Base-by-base conservation (phyloP, 2,888 invertebrate genomes). In the Tetragnatha montana region DNA sequence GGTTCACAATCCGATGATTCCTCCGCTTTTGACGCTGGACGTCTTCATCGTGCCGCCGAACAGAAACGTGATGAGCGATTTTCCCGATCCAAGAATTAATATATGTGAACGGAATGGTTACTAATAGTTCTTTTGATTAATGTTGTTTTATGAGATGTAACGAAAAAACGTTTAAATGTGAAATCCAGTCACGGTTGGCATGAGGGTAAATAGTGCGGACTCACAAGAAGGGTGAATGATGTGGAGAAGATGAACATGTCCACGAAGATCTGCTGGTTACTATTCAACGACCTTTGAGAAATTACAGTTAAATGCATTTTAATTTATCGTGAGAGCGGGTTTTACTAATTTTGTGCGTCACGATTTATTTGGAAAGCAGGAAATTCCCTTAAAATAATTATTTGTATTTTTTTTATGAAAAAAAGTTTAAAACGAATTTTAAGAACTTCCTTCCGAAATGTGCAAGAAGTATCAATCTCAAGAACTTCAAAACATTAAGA, bases 31-130 rank as follows among this genome's bases (percentile, higher is more conserved):
- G 73, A 6, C 12, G 75, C 47, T 75, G 60, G 71, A 81, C 70
- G 79, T 85, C 85, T 85, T 85, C 78, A 85, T 85, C 85, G 85
- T 85, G 85, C 78, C 68, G 19, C 14, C 78, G 50, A 68, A 70
- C 35, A 85, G 50, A 79, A 78, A 14, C 71, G 85, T 85, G 79
- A 85, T 78, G 19, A 70, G 69, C 78, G 79, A 47, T 85, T 50
- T 71, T n/a, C 8, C 73, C 19, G 22, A 73, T 35, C 74, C 10
- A 47, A 12, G 6, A 19, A 73, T 73, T 35, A 75, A 75, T 75
- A 47, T 12, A 75, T 75, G 12, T 47, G 35, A 49, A 74, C 74
- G 12, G 60, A 60, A 17, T 60, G 60, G 60, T 60, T 60, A 60
- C 60, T 60, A 60, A 60, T 60, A 60, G 60, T 60, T 17, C 60